Percentiles rank a stretch among this genome's conserved stretches.
Evolutionary conservation across 2,888 invertebrate genomes (phyloP).

Genomic region (Eupelmus urozonus): DNA sequence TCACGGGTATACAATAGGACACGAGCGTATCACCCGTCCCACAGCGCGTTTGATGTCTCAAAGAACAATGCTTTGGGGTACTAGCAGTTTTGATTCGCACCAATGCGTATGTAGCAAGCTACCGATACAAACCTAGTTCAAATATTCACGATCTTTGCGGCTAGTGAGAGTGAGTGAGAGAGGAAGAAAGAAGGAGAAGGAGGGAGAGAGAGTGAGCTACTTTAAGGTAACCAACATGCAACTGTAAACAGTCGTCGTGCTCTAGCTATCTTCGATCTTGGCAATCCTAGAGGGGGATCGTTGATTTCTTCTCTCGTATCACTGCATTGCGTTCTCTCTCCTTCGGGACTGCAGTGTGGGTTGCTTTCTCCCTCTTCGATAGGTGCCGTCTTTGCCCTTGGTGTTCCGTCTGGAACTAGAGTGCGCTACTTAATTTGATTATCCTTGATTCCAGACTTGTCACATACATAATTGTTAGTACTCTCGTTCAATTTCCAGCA

Average conservation of each 20-base stretch:
- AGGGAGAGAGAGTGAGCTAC: too few species aligned
- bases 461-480: conserved; percentile 46
- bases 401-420: too few species aligned
- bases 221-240: too few species aligned
- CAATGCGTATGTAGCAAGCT: not conserved
- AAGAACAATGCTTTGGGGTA: conserved; percentile 45
- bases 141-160: conserved; percentile 54
- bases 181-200: not conserved
- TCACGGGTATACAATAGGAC: too few species aligned
- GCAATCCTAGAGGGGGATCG: not conserved
- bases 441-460: conserved; percentile 38
- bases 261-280: not conserved
- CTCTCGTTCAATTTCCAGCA: too few species aligned
- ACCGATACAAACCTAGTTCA: conserved; percentile 9
- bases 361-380: not conserved
- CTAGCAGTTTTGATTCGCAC: conserved; percentile 32
- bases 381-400: too few species aligned
- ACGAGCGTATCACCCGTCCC: not conserved
- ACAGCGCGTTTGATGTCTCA: conserved; percentile 37
- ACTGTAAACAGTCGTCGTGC: too few species aligned
- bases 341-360: not conserved
- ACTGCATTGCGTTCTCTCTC: not conserved
- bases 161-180: conserved; percentile 16
- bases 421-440: conserved; percentile 47
- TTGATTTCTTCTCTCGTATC: conserved; percentile 16